Evolutionary conservation across 2,888 invertebrate genomes (phyloP).

Genomic region (Cabera pusaria): DNA sequence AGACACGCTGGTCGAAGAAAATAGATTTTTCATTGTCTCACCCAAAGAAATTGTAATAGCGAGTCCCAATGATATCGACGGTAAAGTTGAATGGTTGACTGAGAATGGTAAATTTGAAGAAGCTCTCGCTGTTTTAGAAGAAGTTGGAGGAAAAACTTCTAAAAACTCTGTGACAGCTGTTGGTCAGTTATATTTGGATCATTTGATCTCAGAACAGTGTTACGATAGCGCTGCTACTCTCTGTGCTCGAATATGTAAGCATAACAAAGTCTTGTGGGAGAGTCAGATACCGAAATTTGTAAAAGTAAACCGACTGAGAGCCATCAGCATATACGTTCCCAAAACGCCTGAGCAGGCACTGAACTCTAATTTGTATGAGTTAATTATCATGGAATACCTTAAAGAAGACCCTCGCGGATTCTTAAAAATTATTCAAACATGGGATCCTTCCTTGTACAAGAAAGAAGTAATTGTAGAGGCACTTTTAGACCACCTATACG

Average conservation of each 20-base stretch:
- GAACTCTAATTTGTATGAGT: constrained; percentile 94
- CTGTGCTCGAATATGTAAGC: constrained; percentile 92
- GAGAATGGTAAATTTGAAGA: constrained; percentile 91
- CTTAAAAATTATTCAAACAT: constrained; percentile 92
- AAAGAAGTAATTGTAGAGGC: constrained; percentile 93
- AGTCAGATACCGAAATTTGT: constrained; percentile 96
- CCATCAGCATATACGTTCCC: constrained; percentile 92
- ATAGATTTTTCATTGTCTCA: constrained; percentile 95
- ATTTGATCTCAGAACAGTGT: constrained; percentile 87
- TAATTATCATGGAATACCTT: constrained; percentile 96
- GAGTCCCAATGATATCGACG: constrained; percentile 95
- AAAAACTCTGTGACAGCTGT: constrained; percentile 71
- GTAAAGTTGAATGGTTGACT: constrained; percentile 95
- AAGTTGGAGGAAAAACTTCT: constrained; percentile 83
- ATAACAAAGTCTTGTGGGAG: constrained; percentile 94
- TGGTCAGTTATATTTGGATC: constrained; percentile 89
- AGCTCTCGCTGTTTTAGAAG: constrained; percentile 91
- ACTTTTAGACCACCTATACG: constrained; percentile 90
- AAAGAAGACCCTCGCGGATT: constrained; percentile 93
- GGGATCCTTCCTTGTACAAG: constrained; percentile 93
- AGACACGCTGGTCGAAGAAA: constrained; percentile 93
- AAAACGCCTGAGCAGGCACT: constrained; percentile 87
- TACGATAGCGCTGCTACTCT: constrained; percentile 94
- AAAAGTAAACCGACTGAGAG: constrained; percentile 90
- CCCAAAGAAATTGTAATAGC: constrained; percentile 97